These are phyloP conservation scores for Deladenus siricidicola DNA, from an alignment of 2,888 invertebrate species.

Conservation along the genomic window DNA sequence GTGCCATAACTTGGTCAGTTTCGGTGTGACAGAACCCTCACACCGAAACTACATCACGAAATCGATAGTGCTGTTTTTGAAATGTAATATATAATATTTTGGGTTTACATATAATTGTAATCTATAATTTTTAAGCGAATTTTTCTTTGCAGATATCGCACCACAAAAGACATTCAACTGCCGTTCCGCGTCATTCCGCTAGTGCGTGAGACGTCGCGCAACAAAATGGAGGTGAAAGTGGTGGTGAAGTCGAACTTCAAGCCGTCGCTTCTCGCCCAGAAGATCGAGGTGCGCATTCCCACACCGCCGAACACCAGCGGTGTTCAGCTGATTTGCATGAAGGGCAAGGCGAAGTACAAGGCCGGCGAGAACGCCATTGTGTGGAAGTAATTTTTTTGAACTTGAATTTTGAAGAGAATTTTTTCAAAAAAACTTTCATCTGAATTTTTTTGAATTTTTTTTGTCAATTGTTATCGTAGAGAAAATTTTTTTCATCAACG, in stretches of 20 bases:
- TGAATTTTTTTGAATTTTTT: too few relatives aligned
- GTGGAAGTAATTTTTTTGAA: slow-evolving; percentile 72
- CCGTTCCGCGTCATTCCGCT: slow-evolving; percentile 98
- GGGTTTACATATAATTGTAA: too few relatives aligned
- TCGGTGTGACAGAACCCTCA: too few relatives aligned
- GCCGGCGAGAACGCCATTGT: slow-evolving; percentile 98
- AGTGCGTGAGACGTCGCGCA: slow-evolving; percentile 92
- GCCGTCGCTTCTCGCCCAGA: slow-evolving; percentile 90
- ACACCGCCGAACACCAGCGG: slow-evolving; percentile 97
- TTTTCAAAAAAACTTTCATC: background rate
- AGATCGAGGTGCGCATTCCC: slow-evolving; percentile 91
- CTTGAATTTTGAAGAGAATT: slow-evolving; percentile 1
- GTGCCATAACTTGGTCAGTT: too few relatives aligned
- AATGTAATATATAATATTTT: too few relatives aligned
- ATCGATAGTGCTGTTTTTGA: too few relatives aligned
- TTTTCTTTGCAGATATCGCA: slow-evolving; percentile 74
- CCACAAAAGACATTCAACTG: slow-evolving; percentile 97
- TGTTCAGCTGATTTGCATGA: slow-evolving; percentile 94
- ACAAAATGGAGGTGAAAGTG: slow-evolving; percentile 99
- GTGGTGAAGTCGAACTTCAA: slow-evolving; percentile 98
- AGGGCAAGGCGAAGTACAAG: slow-evolving; percentile 97
- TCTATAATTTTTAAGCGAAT: too few relatives aligned
- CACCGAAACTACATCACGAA: too few relatives aligned
- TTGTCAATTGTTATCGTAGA: too few relatives aligned
- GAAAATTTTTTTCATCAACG: too few relatives aligned